Conservation (phyloP, 2,888 invertebrate species). For the Heliconius charithonia region DNA sequence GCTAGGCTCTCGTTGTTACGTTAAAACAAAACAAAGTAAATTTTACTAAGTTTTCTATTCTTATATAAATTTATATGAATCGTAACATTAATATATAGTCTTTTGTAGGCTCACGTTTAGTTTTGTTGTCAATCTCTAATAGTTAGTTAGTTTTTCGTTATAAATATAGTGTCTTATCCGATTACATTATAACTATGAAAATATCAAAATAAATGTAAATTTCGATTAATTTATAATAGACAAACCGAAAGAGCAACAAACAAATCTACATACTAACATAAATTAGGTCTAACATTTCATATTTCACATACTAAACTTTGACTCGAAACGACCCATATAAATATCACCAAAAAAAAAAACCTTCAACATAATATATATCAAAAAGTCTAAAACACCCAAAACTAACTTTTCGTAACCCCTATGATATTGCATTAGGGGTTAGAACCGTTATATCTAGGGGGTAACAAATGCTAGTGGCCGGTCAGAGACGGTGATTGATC, state of each 20-base stretch:
- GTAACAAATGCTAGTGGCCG: conserved; percentile 67
- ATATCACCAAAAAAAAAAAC: conserved; percentile 34
- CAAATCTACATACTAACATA: neutral
- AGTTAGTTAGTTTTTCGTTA: no score
- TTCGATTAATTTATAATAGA: no score
- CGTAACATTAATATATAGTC: neutral
- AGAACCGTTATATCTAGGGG: conserved; percentile 58
- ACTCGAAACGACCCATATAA: neutral
- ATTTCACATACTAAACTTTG: conserved; percentile 10
- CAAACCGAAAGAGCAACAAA: no score
- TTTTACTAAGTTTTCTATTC: neutral
- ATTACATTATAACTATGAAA: no score
- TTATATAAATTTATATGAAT: neutral
- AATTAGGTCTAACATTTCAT: neutral
- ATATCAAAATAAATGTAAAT: no score
- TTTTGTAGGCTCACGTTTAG: neutral
- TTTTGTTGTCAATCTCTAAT: no score
- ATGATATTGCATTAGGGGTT: conserved; percentile 38
- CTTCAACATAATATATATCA: conserved; percentile 38
- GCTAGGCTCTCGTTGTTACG: neutral
- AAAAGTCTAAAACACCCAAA: conserved; percentile 32
- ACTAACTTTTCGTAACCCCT: conserved; percentile 1
- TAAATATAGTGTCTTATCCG: no score
- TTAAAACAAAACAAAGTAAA: neutral
- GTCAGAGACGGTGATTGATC: conserved; percentile 80